Evolutionary conservation across 2,113 vertebrate genomes (phyloP).

Genomic region (Brachyistius frenatus): DNA sequence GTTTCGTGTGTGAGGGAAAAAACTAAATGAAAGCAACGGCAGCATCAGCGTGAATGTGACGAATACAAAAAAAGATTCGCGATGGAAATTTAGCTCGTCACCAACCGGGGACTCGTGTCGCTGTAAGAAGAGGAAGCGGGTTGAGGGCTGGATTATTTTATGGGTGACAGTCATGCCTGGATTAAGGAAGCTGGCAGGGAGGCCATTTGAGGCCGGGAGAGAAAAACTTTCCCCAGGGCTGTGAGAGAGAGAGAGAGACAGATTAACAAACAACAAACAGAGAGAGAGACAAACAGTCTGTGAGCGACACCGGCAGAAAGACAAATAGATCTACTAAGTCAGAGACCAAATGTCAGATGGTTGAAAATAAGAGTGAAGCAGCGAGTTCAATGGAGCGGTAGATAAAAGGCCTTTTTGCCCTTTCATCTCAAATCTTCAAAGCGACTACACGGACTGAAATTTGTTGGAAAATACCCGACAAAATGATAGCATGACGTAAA

Average conservation of each 20-base stretch:
- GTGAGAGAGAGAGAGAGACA: slow-evolving; percentile 3
- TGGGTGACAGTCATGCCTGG: slow-evolving; percentile 89
- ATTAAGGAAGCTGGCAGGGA: slow-evolving; percentile 70
- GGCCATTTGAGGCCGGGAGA: slow-evolving; percentile 83
- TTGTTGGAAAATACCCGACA: no score
- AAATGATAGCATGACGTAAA: no score
- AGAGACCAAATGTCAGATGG: not conserved
- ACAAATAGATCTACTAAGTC: not conserved
- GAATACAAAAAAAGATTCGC: no score
- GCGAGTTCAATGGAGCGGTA: no score
- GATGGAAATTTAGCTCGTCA: not conserved
- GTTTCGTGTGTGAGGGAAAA: not conserved
- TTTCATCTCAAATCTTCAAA: no score
- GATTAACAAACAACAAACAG: not conserved
- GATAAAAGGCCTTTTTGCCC: no score
- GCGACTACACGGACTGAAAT: no score
- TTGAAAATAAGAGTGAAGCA: no score
- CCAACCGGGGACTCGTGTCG: slow-evolving; percentile 83
- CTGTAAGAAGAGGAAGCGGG: slow-evolving; percentile 67
- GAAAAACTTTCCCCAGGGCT: slow-evolving; percentile 67
- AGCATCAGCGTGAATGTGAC: no score
- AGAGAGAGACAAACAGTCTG: not conserved
- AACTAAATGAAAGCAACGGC: not conserved
- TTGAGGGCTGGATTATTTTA: slow-evolving; percentile 72
- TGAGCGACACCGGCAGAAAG: not conserved